Conservation (phyloP, 2,797 vertebrate species). For the Oreortyx pictus region DNA sequence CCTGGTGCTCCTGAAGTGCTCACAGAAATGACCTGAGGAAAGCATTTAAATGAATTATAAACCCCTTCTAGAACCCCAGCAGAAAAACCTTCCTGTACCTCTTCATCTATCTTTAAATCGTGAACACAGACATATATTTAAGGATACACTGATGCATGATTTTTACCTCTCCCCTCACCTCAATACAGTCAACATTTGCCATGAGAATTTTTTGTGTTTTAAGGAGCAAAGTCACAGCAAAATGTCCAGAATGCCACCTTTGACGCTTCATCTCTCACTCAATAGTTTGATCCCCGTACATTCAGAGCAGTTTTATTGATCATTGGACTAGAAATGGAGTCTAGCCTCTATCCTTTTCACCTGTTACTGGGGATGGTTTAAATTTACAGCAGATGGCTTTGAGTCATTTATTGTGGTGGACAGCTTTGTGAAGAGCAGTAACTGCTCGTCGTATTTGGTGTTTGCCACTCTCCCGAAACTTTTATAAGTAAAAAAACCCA, state of each 20-base stretch:
- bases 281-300: not conserved
- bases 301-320: not conserved
- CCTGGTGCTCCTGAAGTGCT: constrained; percentile 8
- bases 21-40: not conserved
- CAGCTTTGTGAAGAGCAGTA: not conserved
- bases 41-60: constrained; percentile 19
- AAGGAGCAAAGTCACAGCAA: not conserved
- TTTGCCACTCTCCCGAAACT: not conserved
- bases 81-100: constrained; percentile 7
- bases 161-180: not conserved
- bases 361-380: not conserved
- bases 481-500: not conserved
- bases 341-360: not conserved
- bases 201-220: not conserved
- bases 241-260: not conserved
- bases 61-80: not conserved
- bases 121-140: not conserved
- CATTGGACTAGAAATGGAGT: not conserved
- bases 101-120: constrained; percentile 4
- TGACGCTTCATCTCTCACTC: not conserved
- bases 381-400: not conserved
- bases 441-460: not conserved
- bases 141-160: not conserved
- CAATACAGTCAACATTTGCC: not conserved
- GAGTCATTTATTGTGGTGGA: not conserved